Evolutionary conservation across 2,888 invertebrate species (phyloP).

Genomic region (Galerucella nymphaeae): DNA sequence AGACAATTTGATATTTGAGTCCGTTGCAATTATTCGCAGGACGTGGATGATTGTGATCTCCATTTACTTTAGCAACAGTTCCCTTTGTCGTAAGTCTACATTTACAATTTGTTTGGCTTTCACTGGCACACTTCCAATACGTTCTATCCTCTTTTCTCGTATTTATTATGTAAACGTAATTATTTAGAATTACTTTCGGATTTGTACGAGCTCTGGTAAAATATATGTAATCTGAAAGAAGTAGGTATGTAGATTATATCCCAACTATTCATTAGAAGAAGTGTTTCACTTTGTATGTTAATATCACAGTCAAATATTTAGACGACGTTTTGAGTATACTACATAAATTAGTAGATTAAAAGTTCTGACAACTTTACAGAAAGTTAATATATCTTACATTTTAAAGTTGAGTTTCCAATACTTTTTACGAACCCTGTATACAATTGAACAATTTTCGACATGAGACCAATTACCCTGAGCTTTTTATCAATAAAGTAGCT

Average conservation of each 20-base stretch:
- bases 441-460: too few species aligned
- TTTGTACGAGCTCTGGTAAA: conserved; percentile 29
- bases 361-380: too few species aligned
- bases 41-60: conserved; percentile 52
- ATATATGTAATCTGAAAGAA: conserved; percentile 7
- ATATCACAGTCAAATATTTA: too few species aligned
- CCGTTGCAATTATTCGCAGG: conserved; percentile 41
- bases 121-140: conserved; percentile 54
- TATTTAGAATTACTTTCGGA: conserved; percentile 53
- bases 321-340: too few species aligned
- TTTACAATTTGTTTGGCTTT: conserved; percentile 49
- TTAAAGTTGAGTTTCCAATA: too few species aligned
- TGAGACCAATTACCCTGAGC: too few species aligned
- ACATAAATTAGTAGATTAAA: too few species aligned
- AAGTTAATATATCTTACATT: too few species aligned
- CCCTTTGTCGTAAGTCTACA: conserved; percentile 49
- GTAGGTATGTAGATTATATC: not conserved
- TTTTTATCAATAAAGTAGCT: too few species aligned
- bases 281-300: too few species aligned
- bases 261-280: not conserved
- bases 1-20: conserved; percentile 40
- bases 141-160: conserved; percentile 49
- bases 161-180: conserved; percentile 50
- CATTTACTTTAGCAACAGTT: conserved; percentile 41
- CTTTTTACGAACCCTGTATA: too few species aligned